phyloP scores from a whole-genome alignment of 1,140 invertebrate species.

The Aphelenchoides besseyi region DNA sequence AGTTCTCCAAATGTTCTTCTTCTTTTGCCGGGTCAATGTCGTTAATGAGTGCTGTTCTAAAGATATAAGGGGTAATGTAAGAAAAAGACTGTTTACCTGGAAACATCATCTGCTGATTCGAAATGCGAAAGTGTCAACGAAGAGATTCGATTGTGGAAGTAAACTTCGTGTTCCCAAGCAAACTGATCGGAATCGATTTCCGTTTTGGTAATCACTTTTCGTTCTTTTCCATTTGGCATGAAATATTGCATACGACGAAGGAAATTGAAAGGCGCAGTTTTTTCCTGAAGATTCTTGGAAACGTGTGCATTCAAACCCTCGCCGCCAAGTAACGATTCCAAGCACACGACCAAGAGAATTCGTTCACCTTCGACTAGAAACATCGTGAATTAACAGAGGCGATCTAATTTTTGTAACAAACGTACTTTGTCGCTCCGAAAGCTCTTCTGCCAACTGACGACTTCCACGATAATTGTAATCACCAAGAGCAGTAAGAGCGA shows the following conservation, averaged over 20 bases:
- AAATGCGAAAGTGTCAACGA: conserved; percentile 46
- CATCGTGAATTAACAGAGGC: too few relatives aligned
- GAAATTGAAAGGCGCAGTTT: conserved; percentile 72
- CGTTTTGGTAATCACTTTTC: conserved; percentile 90
- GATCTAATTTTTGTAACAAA: conserved; percentile 19
- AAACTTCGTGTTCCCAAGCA: conserved; percentile 95
- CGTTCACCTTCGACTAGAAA: conserved; percentile 34
- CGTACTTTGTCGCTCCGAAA: conserved; percentile 76
- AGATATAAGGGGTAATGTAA: conserved; percentile 11
- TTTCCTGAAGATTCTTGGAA: conserved; percentile 88
- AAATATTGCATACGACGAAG: conserved; percentile 64
- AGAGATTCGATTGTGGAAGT: conserved; percentile 74
- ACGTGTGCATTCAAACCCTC: conserved; percentile 80
- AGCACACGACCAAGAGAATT: conserved; percentile 76
- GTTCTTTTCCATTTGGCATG: conserved; percentile 69
- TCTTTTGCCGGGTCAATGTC: conserved; percentile 22
- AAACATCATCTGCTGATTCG: conserved; percentile 24
- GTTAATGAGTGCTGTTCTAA: conserved; percentile 43
- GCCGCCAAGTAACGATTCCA: conserved; percentile 75
- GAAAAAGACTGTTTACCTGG: conserved; percentile 28
- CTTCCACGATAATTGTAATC: conserved; percentile 92
- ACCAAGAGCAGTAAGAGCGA: conserved; percentile 83
- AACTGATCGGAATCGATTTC: conserved; percentile 87
- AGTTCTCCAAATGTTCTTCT: conserved; percentile 15
- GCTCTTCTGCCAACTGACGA: conserved; percentile 92